These are phyloP conservation scores for Metaphire vulgaris DNA, from an alignment of 1,140 invertebrate genomes.

Conservation along the genomic window DNA sequence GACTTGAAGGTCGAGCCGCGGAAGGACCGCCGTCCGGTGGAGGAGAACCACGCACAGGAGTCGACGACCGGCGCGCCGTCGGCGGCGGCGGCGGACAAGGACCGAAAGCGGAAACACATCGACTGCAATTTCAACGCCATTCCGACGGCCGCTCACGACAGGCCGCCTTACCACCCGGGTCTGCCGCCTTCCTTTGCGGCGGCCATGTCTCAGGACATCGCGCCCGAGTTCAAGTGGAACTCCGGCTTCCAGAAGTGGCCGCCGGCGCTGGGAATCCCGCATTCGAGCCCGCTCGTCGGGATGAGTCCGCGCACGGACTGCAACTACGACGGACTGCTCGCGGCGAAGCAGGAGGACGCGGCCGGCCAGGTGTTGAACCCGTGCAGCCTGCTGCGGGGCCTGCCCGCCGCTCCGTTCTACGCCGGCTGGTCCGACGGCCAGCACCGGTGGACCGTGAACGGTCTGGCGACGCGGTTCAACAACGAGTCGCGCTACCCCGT, in stretches of 20 bases:
- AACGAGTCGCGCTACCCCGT: neutral
- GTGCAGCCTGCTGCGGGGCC: neutral
- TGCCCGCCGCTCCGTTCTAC: neutral
- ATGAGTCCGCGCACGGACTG: neutral
- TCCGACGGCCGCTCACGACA: neutral
- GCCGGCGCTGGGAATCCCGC: neutral
- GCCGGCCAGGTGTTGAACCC: conserved; percentile 1
- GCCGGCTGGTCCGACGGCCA: neutral
- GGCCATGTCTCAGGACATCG: neutral
- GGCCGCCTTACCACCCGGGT: neutral
- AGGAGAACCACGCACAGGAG: conserved; percentile 2
- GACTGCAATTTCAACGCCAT: neutral
- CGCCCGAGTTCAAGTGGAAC: conserved; percentile 1
- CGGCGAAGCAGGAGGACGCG: neutral
- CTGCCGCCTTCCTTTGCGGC: neutral
- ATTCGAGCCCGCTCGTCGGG: neutral
- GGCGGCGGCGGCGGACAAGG: neutral
- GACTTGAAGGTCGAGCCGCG: conserved; percentile 44
- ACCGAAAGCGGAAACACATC: neutral
- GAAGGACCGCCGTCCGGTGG: conserved; percentile 25
- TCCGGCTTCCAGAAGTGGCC: neutral
- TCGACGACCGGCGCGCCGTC: neutral
- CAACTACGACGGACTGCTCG: neutral
- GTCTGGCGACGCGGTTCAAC: neutral
- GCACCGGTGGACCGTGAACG: neutral